Conservation (phyloP, 2,113 vertebrate species). For the Neodontobutis hainanensis region DNA sequence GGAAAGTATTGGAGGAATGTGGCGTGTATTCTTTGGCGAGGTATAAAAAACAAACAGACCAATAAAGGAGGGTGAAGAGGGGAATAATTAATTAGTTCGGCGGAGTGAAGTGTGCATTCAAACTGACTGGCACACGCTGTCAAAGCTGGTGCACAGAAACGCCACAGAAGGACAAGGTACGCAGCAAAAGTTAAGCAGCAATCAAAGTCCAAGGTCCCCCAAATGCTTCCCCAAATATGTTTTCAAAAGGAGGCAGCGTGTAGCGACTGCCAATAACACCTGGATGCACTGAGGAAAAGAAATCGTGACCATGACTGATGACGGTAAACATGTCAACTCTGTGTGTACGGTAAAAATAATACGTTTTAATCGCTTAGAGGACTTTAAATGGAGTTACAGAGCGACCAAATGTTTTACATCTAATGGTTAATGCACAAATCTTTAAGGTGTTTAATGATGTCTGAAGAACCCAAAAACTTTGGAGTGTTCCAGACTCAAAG, state of each 20-base stretch:
- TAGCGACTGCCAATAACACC: conserved; percentile 19
- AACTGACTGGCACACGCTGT: conserved; percentile 56
- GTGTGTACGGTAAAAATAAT: too few species aligned
- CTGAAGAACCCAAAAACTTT: too few species aligned
- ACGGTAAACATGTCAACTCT: not conserved
- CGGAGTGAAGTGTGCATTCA: conserved; percentile 70
- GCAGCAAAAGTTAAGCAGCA: conserved; percentile 62
- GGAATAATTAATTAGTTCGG: conserved; percentile 74
- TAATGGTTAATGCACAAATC: too few species aligned
- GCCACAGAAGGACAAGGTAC: conserved; percentile 56
- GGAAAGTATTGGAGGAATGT: conserved; percentile 73
- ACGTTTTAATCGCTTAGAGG: not conserved
- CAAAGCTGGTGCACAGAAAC: conserved; percentile 43
- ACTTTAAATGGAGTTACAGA: too few species aligned
- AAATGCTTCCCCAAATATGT: conserved; percentile 21
- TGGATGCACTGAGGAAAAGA: not conserved
- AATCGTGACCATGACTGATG: not conserved
- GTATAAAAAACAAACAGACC: conserved; percentile 38
- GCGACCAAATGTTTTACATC: too few species aligned
- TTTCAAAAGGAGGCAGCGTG: conserved; percentile 26
- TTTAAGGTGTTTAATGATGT: too few species aligned
- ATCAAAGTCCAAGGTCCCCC: conserved; percentile 60
- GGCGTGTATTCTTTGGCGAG: conserved; percentile 57
- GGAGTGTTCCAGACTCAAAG: too few species aligned
- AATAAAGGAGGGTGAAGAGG: conserved; percentile 67